phyloP scores from a whole-genome alignment of 2,888 invertebrate genomes.

The Caenorhabditis japonica region DNA sequence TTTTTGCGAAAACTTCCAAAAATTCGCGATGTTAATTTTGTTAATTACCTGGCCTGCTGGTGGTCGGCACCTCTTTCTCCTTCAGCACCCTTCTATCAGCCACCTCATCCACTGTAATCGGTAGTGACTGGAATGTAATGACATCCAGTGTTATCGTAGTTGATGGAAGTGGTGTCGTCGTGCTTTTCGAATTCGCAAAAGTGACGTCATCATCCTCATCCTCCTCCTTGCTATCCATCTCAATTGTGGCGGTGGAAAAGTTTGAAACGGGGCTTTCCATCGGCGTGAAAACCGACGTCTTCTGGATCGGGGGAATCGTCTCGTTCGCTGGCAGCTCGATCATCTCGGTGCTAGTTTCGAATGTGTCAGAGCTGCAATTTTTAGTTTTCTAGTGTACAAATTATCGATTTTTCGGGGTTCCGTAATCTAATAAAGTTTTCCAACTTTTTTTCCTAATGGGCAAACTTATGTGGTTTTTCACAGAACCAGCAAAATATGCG shows the following conservation, averaged over 20 bases:
- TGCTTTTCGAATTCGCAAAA: constrained; percentile 6
- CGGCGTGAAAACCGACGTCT: constrained; percentile 32
- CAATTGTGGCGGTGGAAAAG: constrained; percentile 41
- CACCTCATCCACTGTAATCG: constrained; percentile 38
- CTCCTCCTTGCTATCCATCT: constrained; percentile 35
- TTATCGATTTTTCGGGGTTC: background rate
- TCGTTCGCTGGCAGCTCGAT: constrained; percentile 27
- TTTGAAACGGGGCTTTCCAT: constrained; percentile 33
- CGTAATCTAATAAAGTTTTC: no score
- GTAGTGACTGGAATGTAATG: constrained; percentile 38
- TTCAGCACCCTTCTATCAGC: constrained; percentile 38
- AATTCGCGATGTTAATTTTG: background rate
- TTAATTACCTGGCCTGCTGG: constrained; percentile 4
- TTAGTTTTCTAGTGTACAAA: no score
- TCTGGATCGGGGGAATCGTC: constrained; percentile 26
- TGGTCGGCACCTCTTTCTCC: constrained; percentile 36
- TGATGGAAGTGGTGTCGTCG: background rate
- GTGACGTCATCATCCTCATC: constrained; percentile 16
- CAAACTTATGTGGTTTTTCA: no score
- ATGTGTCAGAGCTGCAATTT: constrained; percentile 32
- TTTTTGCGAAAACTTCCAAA: background rate
- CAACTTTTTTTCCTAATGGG: no score
- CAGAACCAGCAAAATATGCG: no score
- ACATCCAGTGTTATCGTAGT: constrained; percentile 15
- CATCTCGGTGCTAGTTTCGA: constrained; percentile 50